phyloP scores from a whole-genome alignment of 1,140 invertebrate genomes.

The Bombus consobrinus region DNA sequence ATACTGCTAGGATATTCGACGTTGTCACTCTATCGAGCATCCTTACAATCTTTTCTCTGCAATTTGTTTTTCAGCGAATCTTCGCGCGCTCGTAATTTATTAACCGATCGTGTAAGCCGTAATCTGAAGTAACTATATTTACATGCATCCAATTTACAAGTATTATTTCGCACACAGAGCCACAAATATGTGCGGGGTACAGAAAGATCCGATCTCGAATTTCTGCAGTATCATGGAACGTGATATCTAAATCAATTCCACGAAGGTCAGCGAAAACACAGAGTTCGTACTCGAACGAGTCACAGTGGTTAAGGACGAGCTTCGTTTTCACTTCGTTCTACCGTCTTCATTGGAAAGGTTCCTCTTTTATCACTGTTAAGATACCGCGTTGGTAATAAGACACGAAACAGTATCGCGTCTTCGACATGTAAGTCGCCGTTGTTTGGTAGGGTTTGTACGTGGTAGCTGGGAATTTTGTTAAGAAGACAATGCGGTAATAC shows the following conservation, averaged over 20 bases:
- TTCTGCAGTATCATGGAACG: neutral
- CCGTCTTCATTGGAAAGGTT: neutral
- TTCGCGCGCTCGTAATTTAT: neutral
- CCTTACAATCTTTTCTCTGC: neutral
- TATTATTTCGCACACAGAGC: neutral
- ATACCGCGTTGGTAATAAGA: neutral
- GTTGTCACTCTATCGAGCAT: neutral
- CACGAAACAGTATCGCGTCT: neutral
- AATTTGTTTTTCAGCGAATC: neutral
- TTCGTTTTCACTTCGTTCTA: neutral
- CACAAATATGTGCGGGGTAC: neutral
- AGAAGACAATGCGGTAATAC: neutral
- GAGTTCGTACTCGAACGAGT: neutral
- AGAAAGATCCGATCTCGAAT: neutral
- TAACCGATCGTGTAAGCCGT: neutral
- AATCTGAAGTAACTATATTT: neutral
- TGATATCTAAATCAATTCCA: constrained; percentile 17
- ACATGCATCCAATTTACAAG: neutral
- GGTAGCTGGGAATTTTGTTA: neutral
- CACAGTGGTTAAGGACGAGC: no score
- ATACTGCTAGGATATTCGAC: neutral
- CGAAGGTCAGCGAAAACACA: constrained; percentile 3
- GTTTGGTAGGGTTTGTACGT: neutral
- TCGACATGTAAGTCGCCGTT: neutral
- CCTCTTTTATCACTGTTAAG: neutral